Base-by-base conservation (phyloP, 2,113 vertebrate species). In the Paramormyrops kingsleyae region DNA sequence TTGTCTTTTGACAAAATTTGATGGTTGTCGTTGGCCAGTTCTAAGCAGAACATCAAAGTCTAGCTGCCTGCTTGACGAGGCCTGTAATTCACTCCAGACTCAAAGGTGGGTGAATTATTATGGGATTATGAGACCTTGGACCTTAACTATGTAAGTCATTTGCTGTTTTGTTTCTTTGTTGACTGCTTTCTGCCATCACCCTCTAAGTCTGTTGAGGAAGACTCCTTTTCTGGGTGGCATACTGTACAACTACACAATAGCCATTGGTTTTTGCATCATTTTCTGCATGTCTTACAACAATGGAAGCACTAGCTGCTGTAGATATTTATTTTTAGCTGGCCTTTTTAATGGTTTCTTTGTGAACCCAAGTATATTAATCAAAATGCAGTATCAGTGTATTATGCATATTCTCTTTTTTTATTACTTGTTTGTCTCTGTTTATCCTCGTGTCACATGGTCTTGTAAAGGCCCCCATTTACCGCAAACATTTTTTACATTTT, bases 341-440 rank as follows among this genome's bases (percentile, higher is more conserved):
- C 46, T 19, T 47, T 49, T 21, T 87, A 52, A 83, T 27, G 24
- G 44, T 83, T n/a, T 91, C 88, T 88, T 62, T 70, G 39, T 91
- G 92, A 93, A 83, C 77, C 91, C 85, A 90, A 87, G 92, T 56
- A 93, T 93, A 92, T 91, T 42, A 85, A 49, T 89, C 42, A 92
- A 90, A 90, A 93, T 94, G 92, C 95, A 96, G 94, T 95, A 96
- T 95, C 93, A 91, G 91, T 94, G 91, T 94, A 92, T 93, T 92
- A 83, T 94, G 93, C 93, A 90, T 21, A 91, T 93, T 93, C 91
- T 94, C 89, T 92, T 93, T 74, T 74, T 84, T 88, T 80, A 89
- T 88, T 88, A 46, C 12, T 90, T 91, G 62, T 90, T 92, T 91
- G 91, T 92, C 90, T 91, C 90, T 91, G 31, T 62, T 80, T 91